Evolutionary conservation across 2,888 invertebrate genomes (phyloP).

Genomic region (Mythimna pallens): DNA sequence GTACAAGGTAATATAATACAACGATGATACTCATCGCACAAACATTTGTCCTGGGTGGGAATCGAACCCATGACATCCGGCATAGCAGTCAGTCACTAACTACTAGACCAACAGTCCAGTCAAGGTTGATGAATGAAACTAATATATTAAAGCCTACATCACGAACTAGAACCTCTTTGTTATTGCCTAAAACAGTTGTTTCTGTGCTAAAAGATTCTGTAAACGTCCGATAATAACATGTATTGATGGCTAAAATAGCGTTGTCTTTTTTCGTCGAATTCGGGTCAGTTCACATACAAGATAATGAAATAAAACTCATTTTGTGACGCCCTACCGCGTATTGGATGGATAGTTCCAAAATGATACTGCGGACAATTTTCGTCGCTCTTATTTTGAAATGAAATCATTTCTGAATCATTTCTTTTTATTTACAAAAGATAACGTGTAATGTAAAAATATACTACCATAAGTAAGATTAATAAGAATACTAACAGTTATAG

Average conservation of each 20-base stretch:
- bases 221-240: slow-evolving; percentile 6
- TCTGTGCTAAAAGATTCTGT: slow-evolving; percentile 11
- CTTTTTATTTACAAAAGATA: background rate
- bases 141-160: slow-evolving; percentile 33
- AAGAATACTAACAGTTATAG: too few relatives aligned
- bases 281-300: slow-evolving; percentile 34
- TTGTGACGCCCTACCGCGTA: slow-evolving; percentile 62
- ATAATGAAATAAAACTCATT: slow-evolving; percentile 59
- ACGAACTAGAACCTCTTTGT: slow-evolving; percentile 8
- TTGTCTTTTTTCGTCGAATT: slow-evolving; percentile 13
- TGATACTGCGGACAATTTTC: slow-evolving; percentile 7
- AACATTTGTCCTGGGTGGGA: too few relatives aligned
- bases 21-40: too few relatives aligned
- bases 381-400: slow-evolving; percentile 1
- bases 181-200: slow-evolving; percentile 37
- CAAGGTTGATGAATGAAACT: slow-evolving; percentile 31
- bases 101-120: too few relatives aligned
- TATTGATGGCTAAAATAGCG: slow-evolving; percentile 22
- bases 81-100: too few relatives aligned
- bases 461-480: too few relatives aligned
- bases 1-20: too few relatives aligned
- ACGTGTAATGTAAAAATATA: too few relatives aligned
- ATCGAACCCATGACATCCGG: too few relatives aligned
- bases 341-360: slow-evolving; percentile 56
- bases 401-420: slow-evolving; percentile 19